phyloP scores from a whole-genome alignment of 2,113 vertebrate species.

The Myiagra hebetior region DNA sequence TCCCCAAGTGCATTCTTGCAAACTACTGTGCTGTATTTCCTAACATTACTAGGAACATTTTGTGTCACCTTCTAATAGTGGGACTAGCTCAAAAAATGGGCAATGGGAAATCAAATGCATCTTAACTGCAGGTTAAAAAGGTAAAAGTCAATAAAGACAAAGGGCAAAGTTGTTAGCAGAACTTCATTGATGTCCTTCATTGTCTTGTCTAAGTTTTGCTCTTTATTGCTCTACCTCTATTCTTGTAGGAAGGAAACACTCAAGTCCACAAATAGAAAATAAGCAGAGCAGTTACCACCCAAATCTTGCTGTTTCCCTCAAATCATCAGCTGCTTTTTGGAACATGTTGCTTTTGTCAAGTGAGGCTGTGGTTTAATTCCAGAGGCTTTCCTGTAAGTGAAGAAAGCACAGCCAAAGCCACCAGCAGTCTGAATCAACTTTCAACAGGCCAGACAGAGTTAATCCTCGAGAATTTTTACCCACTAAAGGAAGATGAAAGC shows the following conservation, averaged over 20 bases:
- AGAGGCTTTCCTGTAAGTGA: neutral
- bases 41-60: neutral
- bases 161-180: neutral
- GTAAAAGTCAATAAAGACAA: constrained; percentile 2
- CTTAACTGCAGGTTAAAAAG: constrained; percentile 22
- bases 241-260: neutral
- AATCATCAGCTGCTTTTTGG: neutral
- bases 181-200: neutral
- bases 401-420: neutral
- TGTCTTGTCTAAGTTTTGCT: neutral
- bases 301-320: neutral
- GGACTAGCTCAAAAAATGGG: neutral
- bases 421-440: constrained; percentile 34
- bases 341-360: neutral
- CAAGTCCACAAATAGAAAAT: neutral
- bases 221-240: neutral
- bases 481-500: constrained; percentile 59
- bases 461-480: constrained; percentile 44
- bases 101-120: neutral
- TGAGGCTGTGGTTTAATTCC: neutral
- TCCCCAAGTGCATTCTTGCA: neutral
- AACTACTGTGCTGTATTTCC: neutral
- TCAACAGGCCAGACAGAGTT: constrained; percentile 29
- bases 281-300: neutral
- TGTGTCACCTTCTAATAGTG: neutral